Evolutionary conservation across 2,113 vertebrate genomes (phyloP).

Genomic region (Oryzias woworae): DNA sequence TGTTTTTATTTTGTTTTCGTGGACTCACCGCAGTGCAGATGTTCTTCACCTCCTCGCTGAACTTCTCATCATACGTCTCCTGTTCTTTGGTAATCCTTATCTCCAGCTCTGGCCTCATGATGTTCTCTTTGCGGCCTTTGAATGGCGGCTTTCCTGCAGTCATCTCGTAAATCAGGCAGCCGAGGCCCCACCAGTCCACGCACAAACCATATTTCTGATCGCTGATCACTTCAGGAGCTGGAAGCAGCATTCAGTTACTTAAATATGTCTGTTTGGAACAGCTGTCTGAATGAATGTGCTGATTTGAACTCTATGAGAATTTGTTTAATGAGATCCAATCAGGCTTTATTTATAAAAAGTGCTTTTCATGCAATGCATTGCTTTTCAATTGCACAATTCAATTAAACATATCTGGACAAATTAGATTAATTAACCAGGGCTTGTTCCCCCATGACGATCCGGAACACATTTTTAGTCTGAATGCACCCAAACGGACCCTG

Average conservation of each 20-base stretch:
- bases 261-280: neutral
- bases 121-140: conserved; percentile 69
- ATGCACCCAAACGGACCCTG: no score
- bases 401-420: no score
- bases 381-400: no score
- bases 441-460: no score
- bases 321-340: no score
- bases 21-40: conserved; percentile 78
- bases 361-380: no score
- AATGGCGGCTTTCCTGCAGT: conserved; percentile 77
- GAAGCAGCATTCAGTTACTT: neutral
- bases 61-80: conserved; percentile 71
- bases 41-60: conserved; percentile 57
- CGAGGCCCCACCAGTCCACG: conserved; percentile 88
- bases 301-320: no score
- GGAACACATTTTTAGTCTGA: no score
- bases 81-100: conserved; percentile 65
- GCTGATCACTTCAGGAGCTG: conserved; percentile 85
- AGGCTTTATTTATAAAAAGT: no score
- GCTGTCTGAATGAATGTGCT: no score
- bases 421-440: no score
- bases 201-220: conserved; percentile 75
- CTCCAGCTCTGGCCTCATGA: conserved; percentile 77
- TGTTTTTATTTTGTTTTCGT: neutral
- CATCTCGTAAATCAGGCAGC: conserved; percentile 89